Conservation (phyloP, 2,113 vertebrate genomes). For the Ictalurus punctatus region DNA sequence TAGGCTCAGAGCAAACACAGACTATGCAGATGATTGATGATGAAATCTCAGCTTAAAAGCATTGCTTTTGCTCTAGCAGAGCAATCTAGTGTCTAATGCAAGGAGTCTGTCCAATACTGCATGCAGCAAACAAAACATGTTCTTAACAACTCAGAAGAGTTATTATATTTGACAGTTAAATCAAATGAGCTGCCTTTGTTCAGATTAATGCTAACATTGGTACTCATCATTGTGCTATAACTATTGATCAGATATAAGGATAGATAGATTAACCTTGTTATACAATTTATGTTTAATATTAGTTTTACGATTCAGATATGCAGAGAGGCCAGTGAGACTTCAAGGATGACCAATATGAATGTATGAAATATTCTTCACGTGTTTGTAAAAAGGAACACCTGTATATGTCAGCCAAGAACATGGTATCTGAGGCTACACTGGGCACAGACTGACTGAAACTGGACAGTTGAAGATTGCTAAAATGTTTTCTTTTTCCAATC, state of each 20-base stretch:
- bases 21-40: conserved; percentile 44
- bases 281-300: not conserved
- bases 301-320: not conserved
- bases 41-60: conserved; percentile 36
- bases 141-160: not conserved
- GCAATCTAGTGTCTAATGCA: not conserved
- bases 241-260: not conserved
- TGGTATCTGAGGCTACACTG: not conserved
- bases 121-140: not conserved
- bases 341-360: not conserved
- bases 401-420: not conserved
- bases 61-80: conserved; percentile 22
- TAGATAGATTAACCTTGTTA: not conserved
- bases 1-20: conserved; percentile 39
- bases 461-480: no score
- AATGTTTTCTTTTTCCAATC: no score
- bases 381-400: not conserved
- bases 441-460: no score
- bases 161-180: conserved; percentile 16
- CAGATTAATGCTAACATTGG: not conserved
- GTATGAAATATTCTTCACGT: not conserved
- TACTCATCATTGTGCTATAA: not conserved
- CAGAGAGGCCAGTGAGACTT: not conserved
- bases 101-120: not conserved
- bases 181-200: not conserved